Conservation (phyloP, 1,140 invertebrate species). For the Ips nitidus region DNA sequence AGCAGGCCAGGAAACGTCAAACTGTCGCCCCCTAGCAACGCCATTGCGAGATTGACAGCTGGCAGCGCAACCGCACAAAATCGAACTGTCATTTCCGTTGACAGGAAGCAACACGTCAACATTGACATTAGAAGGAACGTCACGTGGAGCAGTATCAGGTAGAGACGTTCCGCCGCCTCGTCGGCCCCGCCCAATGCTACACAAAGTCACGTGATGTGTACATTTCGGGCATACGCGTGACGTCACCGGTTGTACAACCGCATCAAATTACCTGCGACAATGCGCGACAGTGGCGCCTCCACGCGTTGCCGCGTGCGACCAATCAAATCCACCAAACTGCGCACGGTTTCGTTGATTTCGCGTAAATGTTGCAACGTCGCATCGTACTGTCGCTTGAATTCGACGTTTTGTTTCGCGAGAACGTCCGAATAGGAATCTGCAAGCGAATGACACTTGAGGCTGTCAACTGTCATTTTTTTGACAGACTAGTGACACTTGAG, state of each 20-base stretch:
- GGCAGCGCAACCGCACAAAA: slow-evolving; percentile 43
- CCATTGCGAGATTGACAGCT: slow-evolving; percentile 45
- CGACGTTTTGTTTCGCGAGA: slow-evolving; percentile 59
- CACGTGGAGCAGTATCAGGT: slow-evolving; percentile 46
- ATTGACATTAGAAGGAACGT: slow-evolving; percentile 47
- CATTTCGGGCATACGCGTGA: not conserved
- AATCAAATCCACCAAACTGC: slow-evolving; percentile 58
- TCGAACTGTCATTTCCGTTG: slow-evolving; percentile 40
- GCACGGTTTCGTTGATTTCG: slow-evolving; percentile 64
- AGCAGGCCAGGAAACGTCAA: slow-evolving; percentile 37
- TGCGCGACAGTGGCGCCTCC: slow-evolving; percentile 61
- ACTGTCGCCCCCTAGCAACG: slow-evolving; percentile 37
- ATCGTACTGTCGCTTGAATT: slow-evolving; percentile 58
- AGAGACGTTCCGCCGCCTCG: slow-evolving; percentile 45
- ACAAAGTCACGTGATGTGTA: slow-evolving; percentile 10
- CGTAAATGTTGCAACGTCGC: slow-evolving; percentile 60
- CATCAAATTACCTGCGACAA: slow-evolving; percentile 49
- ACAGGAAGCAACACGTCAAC: slow-evolving; percentile 48
- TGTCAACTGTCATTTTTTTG: slow-evolving; percentile 16
- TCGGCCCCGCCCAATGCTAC: slow-evolving; percentile 54
- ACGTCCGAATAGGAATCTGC: slow-evolving; percentile 56
- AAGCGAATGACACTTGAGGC: not conserved
- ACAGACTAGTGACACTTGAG: not conserved
- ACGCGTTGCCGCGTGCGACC: slow-evolving; percentile 56
- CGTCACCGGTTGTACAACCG: not conserved